A percentile compares a stretch with the other conserved stretches of the same genome.
Conservation (phyloP, 1,140 invertebrate species). For the Aleiodes sp. region DNA sequence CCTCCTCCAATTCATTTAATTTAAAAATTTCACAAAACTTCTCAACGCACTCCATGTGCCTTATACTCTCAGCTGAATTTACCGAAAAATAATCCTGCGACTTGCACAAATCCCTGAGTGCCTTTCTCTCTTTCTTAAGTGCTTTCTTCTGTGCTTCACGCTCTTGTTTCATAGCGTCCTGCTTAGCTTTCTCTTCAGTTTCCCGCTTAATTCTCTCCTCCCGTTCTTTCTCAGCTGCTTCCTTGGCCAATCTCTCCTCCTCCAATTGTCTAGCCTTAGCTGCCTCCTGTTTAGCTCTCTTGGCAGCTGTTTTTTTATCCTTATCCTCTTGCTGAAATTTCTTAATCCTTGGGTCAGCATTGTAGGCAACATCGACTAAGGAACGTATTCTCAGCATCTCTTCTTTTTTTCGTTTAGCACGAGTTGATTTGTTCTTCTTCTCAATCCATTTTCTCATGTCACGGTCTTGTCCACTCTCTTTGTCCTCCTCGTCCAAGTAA, state of each 20-base stretch:
- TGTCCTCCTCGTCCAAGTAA: conserved; percentile 99
- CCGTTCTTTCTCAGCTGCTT: conserved; percentile 73
- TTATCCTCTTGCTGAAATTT: conserved; percentile 95
- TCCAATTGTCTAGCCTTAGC: conserved; percentile 84
- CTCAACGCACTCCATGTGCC: conserved; percentile 89
- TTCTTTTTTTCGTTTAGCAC: conserved; percentile 94
- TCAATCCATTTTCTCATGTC: conserved; percentile 97
- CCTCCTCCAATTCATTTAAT: conserved; percentile 76
- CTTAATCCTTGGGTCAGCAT: conserved; percentile 90
- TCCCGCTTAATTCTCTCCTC: conserved; percentile 85
- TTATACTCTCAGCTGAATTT: conserved; percentile 78
- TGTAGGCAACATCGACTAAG: conserved; percentile 93
- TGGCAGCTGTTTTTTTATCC: conserved; percentile 87
- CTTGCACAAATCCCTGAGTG: conserved; percentile 85
- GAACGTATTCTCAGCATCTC: conserved; percentile 91
- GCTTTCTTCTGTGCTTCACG: conserved; percentile 84
- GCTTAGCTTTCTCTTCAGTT: conserved; percentile 79
- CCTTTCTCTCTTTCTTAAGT: conserved; percentile 87
- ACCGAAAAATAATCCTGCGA: conserved; percentile 86
- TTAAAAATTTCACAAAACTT: conserved; percentile 87
- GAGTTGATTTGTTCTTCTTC: conserved; percentile 93
- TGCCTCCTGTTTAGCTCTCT: conserved; percentile 90
- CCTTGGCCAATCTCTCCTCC: conserved; percentile 77
- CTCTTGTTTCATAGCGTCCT: conserved; percentile 86
- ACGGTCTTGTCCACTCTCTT: conserved; percentile 94